Evolutionary conservation across 1,140 invertebrate species (phyloP), one percentile per base, ranked within the genome.

Genomic region (Scylla paramamosain): DNA sequence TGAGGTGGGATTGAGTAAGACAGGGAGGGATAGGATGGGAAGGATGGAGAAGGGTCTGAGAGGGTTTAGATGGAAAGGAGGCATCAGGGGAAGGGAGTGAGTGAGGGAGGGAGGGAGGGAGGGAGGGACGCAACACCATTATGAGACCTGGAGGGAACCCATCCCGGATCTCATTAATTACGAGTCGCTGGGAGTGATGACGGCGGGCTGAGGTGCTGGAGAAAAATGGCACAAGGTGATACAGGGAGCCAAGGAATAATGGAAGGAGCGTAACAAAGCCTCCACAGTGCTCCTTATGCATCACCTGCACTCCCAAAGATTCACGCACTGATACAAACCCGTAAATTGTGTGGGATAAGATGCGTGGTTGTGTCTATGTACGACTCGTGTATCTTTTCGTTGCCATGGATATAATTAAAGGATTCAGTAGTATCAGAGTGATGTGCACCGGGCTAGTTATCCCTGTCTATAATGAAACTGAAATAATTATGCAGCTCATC

Each of bases 101-200:
- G 67, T 1, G 20, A n/a, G 67, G 2, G 25, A 59, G 20, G 67
- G n/a, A n/a, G 67, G 67, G 0, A 25, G 67, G 67, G 20, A 7
- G 12, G 20, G 67, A 77, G 25, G 67, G n/a, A 77, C 16, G 67
- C 67, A 25, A 77, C n/a, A 7, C 67, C 67, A 77, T 77, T 77
- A 77, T 77, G 67, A 77, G 67, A n/a, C 67, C 67, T 59, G 25
- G 67, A 77, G n/a, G 67, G 20, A 77, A n/a, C 67, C 67, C 67
- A 77, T 77, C 67, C 67, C 12, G 67, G 67, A 77, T 77, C 67
- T 77, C 67, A 77, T 77, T 77, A 77, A 77, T 77, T 77, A 77
- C 67, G 67, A 77, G 67, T 77, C 67, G 67, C 20, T 25, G 67
- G 67, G 67, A 77, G 67, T n/a, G 67, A 77, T n/a, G 67, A 77